Conservation (phyloP, 2,113 vertebrate genomes). For the Kryptolebias marmoratus region DNA sequence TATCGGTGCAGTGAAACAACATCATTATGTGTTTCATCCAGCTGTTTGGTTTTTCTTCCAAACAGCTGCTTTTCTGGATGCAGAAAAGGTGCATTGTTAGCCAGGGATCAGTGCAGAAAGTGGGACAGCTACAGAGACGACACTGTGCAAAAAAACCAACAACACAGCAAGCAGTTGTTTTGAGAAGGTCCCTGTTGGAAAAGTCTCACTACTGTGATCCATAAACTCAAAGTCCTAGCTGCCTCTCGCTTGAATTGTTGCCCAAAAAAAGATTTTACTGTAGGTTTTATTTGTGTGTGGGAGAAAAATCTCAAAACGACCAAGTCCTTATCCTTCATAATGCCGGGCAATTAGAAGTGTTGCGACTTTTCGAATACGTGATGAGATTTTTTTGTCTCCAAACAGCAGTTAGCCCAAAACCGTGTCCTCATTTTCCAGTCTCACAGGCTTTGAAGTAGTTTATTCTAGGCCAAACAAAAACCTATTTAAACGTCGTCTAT, state of each 20-base stretch:
- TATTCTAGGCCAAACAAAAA: constrained; percentile 31
- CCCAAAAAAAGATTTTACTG: constrained; percentile 17
- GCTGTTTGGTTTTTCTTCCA: neutral
- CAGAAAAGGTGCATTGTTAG: neutral
- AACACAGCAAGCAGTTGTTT: neutral
- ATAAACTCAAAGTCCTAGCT: neutral
- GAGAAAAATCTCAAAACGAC: neutral
- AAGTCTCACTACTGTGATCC: constrained; percentile 1
- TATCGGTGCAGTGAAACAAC: neutral
- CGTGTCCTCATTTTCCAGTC: constrained; percentile 53
- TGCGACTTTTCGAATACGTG: neutral
- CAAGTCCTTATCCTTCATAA: too few species aligned
- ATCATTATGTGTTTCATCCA: neutral
- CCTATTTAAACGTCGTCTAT: neutral
- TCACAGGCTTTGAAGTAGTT: constrained; percentile 20
- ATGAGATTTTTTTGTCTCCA: constrained; percentile 10
- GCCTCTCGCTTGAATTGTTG: neutral
- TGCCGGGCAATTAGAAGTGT: neutral
- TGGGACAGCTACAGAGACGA: neutral
- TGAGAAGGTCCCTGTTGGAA: neutral
- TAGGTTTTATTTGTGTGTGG: neutral
- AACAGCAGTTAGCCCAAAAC: constrained; percentile 18
- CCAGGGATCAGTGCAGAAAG: neutral
- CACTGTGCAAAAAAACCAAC: constrained; percentile 3
- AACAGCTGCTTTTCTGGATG: constrained; percentile 1